Evolutionary conservation across 2,113 vertebrate genomes (phyloP), one percentile per base, ranked within the genome.

Genomic region (Stegastes partitus): DNA sequence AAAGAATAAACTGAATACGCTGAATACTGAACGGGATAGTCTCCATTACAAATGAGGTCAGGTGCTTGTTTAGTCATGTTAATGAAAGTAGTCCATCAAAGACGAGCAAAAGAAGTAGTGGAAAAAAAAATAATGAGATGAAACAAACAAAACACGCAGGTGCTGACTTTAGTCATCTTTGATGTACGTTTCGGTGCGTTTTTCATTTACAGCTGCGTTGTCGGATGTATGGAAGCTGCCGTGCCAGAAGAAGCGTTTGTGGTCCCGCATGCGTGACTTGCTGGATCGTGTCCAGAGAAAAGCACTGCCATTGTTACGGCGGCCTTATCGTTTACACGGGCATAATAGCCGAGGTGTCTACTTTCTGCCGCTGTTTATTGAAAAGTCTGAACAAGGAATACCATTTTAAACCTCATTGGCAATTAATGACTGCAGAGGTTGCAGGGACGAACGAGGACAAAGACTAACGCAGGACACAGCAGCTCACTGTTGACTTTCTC

Each of bases 41-140:
- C 68, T 87, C 87, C 84, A 79, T 79, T 76, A 80, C 85, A 86
- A 84, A 90, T 71, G 53, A 87, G 88, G 23, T 88, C 91, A 85
- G 90, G 79, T 86, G 88, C 75, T 79, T 42, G 63, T 88, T 89
- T 68, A 74, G 84, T 89, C 87, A 82, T 92, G 91, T 69, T 85
- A 90, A 93, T 92, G 68, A 82, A 79, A 28, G 44, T 10, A 67
- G 68, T 70, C 10, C 53, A 92, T 92, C 84, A 92, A 91, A 92
- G 87, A 90, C 25, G 2, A 14, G 64, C 4, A 51, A 53, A 82
- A 79, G 82, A 84, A 61, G 59, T 61, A 74, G 89, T 90, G 87
- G 72, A 89, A 93, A 88, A 71, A 74, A 57, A 84, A 0, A 21
- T 37, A 23, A 71, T 9, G 39, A 78, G 88, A 92, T 91, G 85